phyloP scores from a whole-genome alignment of 2,888 invertebrate species.

The Drosophila demipolita region DNA sequence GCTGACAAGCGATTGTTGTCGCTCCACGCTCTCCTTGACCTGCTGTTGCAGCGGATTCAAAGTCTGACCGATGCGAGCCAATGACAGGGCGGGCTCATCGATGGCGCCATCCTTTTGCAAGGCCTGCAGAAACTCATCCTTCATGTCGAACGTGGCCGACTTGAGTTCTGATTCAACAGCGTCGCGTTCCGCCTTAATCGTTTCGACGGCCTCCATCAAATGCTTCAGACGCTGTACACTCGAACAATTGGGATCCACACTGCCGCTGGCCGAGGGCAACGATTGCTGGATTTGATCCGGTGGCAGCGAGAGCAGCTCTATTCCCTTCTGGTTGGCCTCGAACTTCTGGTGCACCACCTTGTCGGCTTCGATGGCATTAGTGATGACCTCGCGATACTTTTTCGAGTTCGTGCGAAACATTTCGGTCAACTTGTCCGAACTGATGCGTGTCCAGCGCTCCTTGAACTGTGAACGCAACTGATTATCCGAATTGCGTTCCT shows the following conservation, averaged over 20 bases:
- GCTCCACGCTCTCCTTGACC: conserved; percentile 90
- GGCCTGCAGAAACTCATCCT: conserved; percentile 91
- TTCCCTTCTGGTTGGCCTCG: conserved; percentile 90
- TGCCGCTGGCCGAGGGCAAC: conserved; percentile 88
- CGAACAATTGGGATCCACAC: conserved; percentile 87
- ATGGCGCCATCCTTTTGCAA: conserved; percentile 91
- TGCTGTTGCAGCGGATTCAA: conserved; percentile 92
- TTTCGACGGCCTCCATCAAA: conserved; percentile 94
- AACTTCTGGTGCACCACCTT: conserved; percentile 95
- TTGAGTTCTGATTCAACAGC: conserved; percentile 94
- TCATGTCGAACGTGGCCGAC: conserved; percentile 92
- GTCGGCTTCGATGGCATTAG: conserved; percentile 94
- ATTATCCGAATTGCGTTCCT: conserved; percentile 96
- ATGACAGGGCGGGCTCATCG: conserved; percentile 90
- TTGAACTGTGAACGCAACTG: conserved; percentile 95
- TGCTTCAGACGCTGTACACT: conserved; percentile 89
- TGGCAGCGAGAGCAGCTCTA: conserved; percentile 92
- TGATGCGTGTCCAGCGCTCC: conserved; percentile 95
- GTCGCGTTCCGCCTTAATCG: conserved; percentile 95
- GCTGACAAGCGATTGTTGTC: conserved; percentile 89
- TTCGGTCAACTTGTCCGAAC: conserved; percentile 94
- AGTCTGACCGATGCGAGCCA: conserved; percentile 90
- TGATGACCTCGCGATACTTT: conserved; percentile 96
- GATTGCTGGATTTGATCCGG: conserved; percentile 89
- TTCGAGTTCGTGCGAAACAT: conserved; percentile 94